Base-by-base conservation (phyloP, 2,113 vertebrate genomes). In the Clarias macrocephalus region DNA sequence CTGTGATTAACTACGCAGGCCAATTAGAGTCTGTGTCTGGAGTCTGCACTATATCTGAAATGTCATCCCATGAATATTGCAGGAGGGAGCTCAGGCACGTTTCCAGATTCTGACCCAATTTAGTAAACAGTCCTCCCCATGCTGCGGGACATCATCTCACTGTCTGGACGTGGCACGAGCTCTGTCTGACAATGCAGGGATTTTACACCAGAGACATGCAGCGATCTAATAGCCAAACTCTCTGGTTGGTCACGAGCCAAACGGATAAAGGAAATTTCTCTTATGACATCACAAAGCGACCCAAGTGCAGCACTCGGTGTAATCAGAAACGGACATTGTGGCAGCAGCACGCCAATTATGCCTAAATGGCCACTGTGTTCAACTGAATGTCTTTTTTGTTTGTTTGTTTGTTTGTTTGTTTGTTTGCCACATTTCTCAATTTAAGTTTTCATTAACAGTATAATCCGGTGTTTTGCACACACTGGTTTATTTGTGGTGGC, bases 41-140 rank as follows among this genome's bases (percentile, higher is more conserved):
- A 65, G 84, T 84, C 88, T 88, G 89, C 77, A 65, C 88, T 86
- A 75, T 82, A 86, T 88, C 83, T 85, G 90, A 92, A 92, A 92
- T 92, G 90, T 90, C 90, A 91, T 84, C 70, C 82, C 88, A 91
- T 91, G 89, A 90, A 92, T 91, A 91, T 91, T 91, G 88, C 87
- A 91, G 85, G 75, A 90, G 66, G 18, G 83, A 89, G 82, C 84
- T 72, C 76, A 52, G 86, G 83, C 90, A 66, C 62, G 63, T 84
- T 90, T 89, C 83, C 87, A 85, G 82, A 85, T 86, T 89, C 88
- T 91, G 87, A 91, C 91, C 91, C 89, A 91, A 91, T 91, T 92
- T 91, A 91, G 82, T 82, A 87, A 89, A 90, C 91, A 90, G 89
- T 86, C 91, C 89, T 90, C 89, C 33, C 37, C 13, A 33, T 59